Conservation (phyloP, 2,888 invertebrate genomes). For the Encarsia formosa region DNA sequence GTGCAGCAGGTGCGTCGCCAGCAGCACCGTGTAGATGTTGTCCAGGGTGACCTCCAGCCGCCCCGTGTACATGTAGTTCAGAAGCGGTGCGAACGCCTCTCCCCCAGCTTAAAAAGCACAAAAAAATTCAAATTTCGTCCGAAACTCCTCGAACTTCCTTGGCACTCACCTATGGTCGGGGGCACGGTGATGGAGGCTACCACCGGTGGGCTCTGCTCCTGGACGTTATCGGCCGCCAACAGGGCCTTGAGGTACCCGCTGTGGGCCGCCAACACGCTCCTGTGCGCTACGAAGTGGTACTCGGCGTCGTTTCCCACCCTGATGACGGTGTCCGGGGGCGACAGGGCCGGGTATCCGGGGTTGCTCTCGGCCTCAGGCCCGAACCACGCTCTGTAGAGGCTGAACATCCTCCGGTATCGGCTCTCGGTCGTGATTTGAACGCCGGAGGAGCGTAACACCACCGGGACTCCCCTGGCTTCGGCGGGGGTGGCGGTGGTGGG, state of each 20-base stretch:
- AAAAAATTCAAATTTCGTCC: background rate
- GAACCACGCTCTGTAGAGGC: constrained; percentile 52
- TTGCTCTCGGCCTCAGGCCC: constrained; percentile 40
- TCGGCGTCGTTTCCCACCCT: constrained; percentile 61
- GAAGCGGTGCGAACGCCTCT: constrained; percentile 60
- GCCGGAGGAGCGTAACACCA: constrained; percentile 34
- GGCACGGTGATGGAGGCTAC: constrained; percentile 44
- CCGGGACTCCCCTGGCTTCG: constrained; percentile 19
- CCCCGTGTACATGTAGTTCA: constrained; percentile 74
- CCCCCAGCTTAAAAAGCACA: constrained; percentile 38
- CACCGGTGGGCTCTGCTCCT: constrained; percentile 26
- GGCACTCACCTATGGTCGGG: constrained; percentile 42
- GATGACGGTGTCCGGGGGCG: constrained; percentile 61
- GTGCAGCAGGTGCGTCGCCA: constrained; percentile 69
- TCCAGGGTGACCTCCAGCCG: constrained; percentile 65
- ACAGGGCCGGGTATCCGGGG: constrained; percentile 41
- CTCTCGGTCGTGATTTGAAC: constrained; percentile 45
- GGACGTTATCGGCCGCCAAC: constrained; percentile 42
- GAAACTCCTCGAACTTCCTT: background rate
- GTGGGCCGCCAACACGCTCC: constrained; percentile 62
- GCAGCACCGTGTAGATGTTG: constrained; percentile 68
- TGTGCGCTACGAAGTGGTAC: constrained; percentile 67
- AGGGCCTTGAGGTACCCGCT: constrained; percentile 70
- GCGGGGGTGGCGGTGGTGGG: no score
- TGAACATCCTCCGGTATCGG: constrained; percentile 43